Percentiles rank a stretch among this genome's conserved stretches.
phyloP scores from a whole-genome alignment of 92 coral and sea anemone species.

The Paragorgia papillata region DNA sequence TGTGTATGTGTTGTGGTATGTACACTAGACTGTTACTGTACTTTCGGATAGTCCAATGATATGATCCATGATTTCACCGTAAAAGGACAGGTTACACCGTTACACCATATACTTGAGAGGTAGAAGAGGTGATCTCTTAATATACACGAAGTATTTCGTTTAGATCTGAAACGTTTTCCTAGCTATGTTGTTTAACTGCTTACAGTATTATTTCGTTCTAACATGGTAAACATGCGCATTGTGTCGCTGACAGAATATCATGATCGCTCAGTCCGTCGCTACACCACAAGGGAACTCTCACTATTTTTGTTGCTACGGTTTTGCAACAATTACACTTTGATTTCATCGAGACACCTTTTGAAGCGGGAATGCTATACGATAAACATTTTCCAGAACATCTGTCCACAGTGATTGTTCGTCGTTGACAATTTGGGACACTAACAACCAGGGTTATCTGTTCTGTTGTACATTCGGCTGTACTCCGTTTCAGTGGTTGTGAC shows the following conservation, averaged over 20 bases:
- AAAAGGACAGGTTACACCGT: no score
- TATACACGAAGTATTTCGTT: no score
- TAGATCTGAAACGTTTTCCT: no score
- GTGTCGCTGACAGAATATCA: neutral
- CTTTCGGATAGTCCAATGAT: no score
- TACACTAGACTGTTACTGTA: no score
- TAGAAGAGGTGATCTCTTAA: no score
- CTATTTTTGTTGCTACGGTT: neutral
- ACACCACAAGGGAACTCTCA: neutral
- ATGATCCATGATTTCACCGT: no score
- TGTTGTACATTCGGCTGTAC: neutral
- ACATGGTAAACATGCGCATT: constrained; percentile 15
- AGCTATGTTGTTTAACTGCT: no score
- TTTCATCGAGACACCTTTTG: neutral
- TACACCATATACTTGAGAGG: no score
- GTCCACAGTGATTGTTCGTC: neutral
- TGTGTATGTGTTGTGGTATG: no score
- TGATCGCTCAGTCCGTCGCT: neutral
- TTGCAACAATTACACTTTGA: neutral
- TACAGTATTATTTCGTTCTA: no score
- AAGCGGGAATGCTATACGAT: constrained; percentile 6
- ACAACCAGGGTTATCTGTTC: neutral
- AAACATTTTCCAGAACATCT: constrained; percentile 11
- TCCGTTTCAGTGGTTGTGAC: no score
- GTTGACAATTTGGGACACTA: neutral